Conservation (phyloP, 2,888 invertebrate genomes). For the Acanthosepion pharaonis region DNA sequence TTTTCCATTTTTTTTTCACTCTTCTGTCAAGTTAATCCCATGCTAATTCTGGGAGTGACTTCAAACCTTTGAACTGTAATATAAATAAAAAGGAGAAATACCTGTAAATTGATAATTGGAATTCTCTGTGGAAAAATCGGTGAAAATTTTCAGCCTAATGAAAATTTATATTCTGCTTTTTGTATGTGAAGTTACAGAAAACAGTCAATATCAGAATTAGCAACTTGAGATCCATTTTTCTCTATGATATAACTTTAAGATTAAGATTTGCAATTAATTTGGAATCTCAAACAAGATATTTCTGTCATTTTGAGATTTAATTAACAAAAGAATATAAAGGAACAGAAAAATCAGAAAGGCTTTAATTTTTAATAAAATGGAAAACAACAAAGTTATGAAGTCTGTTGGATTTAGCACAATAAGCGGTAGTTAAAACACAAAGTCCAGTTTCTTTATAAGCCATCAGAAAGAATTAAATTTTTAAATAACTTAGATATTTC, state of each 20-base stretch:
- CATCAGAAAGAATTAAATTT: background rate
- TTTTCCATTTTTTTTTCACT: too few relatives aligned
- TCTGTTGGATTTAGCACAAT: background rate
- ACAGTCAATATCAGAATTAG: background rate
- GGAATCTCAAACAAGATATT: background rate
- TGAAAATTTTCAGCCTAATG: background rate
- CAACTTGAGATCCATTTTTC: background rate
- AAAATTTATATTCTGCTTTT: background rate
- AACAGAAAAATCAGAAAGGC: background rate
- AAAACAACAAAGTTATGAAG: background rate
- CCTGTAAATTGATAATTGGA: background rate
- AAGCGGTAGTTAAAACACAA: background rate
- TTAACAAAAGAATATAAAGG: background rate
- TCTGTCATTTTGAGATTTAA: background rate
- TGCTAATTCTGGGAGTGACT: too few relatives aligned
- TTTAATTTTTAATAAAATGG: background rate
- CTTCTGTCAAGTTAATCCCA: too few relatives aligned
- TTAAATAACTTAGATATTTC: background rate
- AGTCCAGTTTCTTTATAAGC: background rate
- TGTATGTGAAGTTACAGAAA: background rate
- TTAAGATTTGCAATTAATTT: conserved; percentile 13
- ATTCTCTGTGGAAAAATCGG: background rate
- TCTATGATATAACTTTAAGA: background rate
- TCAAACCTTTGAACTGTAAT: too few relatives aligned
- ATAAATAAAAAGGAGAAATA: too few relatives aligned